phyloP scores from a whole-genome alignment of 2,113 vertebrate species.

The Osmerus mordax region DNA sequence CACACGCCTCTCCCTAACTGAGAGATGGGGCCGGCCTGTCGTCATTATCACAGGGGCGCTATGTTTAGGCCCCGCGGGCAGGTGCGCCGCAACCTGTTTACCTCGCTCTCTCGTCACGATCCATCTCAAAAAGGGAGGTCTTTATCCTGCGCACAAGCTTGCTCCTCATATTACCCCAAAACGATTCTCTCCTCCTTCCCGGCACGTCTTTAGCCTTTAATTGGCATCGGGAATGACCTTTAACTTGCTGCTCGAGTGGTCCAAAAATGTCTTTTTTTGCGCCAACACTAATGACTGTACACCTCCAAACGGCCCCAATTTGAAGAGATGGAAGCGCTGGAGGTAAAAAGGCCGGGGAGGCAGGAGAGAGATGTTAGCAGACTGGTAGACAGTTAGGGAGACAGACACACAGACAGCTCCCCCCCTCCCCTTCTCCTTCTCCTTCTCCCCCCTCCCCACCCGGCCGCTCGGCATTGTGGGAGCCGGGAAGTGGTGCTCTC shows the following conservation, averaged over 20 bases:
- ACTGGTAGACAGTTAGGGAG: background rate
- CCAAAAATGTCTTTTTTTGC: background rate
- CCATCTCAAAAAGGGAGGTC: background rate
- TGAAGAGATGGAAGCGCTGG: background rate
- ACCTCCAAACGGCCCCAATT: background rate
- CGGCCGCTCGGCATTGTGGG: background rate
- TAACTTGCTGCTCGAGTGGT: slow-evolving; percentile 14
- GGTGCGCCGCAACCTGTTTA: slow-evolving; percentile 31
- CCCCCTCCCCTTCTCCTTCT: background rate
- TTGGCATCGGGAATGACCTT: slow-evolving; percentile 33
- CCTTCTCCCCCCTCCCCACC: background rate
- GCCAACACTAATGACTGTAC: slow-evolving; percentile 19
- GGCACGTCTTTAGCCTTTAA: background rate
- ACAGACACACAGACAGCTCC: slow-evolving; percentile 4
- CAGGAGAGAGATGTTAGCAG: background rate
- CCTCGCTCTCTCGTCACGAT: background rate
- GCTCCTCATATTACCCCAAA: background rate
- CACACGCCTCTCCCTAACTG: slow-evolving; percentile 17
- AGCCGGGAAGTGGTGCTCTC: slow-evolving; percentile 6
- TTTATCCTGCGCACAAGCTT: background rate
- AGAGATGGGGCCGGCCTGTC: slow-evolving; percentile 16
- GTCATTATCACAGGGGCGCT: slow-evolving; percentile 19
- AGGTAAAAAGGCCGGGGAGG: background rate
- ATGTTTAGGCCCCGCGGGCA: slow-evolving; percentile 2
- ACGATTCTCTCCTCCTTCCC: background rate